Evolutionary conservation across 2,797 vertebrate species (phyloP).

Genomic region (Chrysocyon brachyurus): DNA sequence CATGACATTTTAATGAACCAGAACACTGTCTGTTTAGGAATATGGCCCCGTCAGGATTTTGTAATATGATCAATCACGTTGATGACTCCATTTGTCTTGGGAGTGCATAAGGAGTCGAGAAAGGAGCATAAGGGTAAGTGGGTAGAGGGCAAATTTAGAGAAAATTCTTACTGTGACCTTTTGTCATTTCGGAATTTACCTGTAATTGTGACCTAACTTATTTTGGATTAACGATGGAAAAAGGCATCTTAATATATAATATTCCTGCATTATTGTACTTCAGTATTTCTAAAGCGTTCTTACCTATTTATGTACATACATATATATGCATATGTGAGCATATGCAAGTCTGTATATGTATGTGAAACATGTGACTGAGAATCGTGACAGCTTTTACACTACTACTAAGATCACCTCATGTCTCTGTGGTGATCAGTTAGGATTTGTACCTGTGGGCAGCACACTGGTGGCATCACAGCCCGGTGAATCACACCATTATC

Average conservation of each 20-base stretch:
- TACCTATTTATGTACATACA: not conserved
- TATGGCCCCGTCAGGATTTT: not conserved
- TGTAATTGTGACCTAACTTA: not conserved
- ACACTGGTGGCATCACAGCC: not conserved
- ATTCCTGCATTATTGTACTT: not conserved
- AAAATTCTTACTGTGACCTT: not conserved
- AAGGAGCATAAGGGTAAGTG: not conserved
- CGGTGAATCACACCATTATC: not conserved
- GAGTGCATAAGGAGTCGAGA: not conserved
- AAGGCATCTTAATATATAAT: not conserved
- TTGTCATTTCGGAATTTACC: not conserved
- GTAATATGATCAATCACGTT: not conserved
- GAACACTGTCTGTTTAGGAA: not conserved
- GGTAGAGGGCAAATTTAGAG: not conserved
- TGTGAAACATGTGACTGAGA: not conserved
- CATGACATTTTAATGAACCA: not conserved
- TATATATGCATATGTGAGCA: not conserved
- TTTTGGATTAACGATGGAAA: conserved; percentile 20
- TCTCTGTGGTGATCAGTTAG: too few species aligned
- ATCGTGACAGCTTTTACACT: not conserved
- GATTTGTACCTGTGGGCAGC: not conserved
- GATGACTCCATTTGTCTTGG: not conserved
- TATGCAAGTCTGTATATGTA: not conserved
- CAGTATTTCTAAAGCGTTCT: not conserved
- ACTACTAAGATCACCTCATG: accelerated